phyloP scores from a whole-genome alignment of 2,888 invertebrate genomes.

The Nasonovia ribisnigri region DNA sequence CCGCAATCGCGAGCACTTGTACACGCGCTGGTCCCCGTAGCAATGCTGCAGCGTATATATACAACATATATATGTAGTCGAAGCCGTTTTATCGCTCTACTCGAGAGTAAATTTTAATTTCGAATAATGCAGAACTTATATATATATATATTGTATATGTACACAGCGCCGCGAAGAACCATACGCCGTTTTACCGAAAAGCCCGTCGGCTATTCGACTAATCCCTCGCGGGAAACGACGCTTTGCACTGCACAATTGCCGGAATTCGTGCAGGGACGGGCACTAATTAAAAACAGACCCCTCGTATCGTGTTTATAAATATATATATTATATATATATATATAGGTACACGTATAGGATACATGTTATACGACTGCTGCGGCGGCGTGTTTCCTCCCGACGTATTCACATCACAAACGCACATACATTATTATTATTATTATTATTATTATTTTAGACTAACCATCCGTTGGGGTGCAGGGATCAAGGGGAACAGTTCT shows the following conservation, averaged over 20 bases:
- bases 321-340: not conserved
- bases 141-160: not conserved
- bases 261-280: conserved; percentile 1
- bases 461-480: not conserved
- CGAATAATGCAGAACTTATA: conserved; percentile 12
- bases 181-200: not conserved
- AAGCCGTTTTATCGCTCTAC: conserved; percentile 46
- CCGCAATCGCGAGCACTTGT: conserved; percentile 29
- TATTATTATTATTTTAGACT: not conserved
- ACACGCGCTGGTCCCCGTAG: not conserved
- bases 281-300: conserved; percentile 50
- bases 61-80: not conserved
- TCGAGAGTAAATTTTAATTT: conserved; percentile 56
- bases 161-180: not conserved
- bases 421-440: not conserved
- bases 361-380: not conserved
- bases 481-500: not conserved
- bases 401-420: not conserved
- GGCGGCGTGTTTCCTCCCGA: not conserved
- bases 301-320: not conserved
- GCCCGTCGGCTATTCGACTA: not conserved
- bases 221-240: conserved; percentile 15
- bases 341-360: too few species aligned
- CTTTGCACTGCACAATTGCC: not conserved
- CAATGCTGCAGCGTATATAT: not conserved